Percentiles rank a stretch among this genome's conserved stretches.
These are phyloP conservation scores for Diarsia brunnea DNA, from an alignment of 2,888 invertebrate species.

Conservation along the genomic window DNA sequence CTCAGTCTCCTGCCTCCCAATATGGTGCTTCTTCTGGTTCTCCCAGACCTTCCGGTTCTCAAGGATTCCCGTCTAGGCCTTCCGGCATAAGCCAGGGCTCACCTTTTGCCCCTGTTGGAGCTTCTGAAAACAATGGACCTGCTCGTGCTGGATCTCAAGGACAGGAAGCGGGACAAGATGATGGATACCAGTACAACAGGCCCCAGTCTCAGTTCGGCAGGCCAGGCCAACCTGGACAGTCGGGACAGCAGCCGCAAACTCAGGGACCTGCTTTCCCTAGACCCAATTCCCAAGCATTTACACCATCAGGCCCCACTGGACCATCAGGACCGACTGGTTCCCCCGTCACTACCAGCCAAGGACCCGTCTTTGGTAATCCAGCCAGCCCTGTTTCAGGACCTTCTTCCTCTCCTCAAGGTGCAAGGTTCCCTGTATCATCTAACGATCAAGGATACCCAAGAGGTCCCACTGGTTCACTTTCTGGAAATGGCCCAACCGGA, in stretches of 20 bases:
- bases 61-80: conserved; percentile 62
- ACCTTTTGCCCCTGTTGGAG: conserved; percentile 43
- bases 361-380: conserved; percentile 24
- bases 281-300: conserved; percentile 47
- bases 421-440: conserved; percentile 51
- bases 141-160: conserved; percentile 25
- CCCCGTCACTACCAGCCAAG: conserved; percentile 31
- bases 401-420: conserved; percentile 51
- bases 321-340: conserved; percentile 23
- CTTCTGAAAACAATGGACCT: conserved; percentile 29
- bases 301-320: conserved; percentile 35
- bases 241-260: conserved; percentile 38
- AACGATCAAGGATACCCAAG: conserved; percentile 56
- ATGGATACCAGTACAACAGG: conserved; percentile 71
- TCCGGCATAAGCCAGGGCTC: conserved; percentile 64
- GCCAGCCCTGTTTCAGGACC: conserved; percentile 29
- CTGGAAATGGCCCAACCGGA: conserved; percentile 41
- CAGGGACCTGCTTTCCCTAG: conserved; percentile 32
- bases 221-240: conserved; percentile 30
- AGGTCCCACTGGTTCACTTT: conserved; percentile 28
- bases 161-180: conserved; percentile 55
- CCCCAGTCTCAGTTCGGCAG: conserved; percentile 64
- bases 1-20: conserved; percentile 35
- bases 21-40: conserved; percentile 30
- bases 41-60: conserved; percentile 22